Percentiles rank a stretch among this genome's conserved stretches.
Conservation (phyloP, 1,140 invertebrate genomes). For the Drosophila sturtevanti region DNA sequence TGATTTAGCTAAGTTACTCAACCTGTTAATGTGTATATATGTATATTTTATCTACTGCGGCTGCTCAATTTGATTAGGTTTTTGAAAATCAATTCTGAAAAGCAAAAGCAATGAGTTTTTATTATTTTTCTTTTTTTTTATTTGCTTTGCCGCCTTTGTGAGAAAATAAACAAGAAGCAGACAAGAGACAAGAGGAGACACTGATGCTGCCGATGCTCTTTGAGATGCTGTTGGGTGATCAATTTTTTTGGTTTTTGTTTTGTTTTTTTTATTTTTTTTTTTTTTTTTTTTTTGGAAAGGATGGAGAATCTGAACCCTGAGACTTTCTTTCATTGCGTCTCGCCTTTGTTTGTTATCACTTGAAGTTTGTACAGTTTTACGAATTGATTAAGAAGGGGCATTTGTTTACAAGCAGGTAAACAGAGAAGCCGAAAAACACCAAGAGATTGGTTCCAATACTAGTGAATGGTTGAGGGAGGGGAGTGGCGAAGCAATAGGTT, state of each 20-base stretch:
- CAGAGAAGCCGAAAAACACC: constrained; percentile 31
- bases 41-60: constrained; percentile 13
- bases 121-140: no score
- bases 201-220: constrained; percentile 16
- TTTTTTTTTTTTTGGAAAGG: constrained; percentile 5
- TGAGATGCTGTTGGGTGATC: neutral
- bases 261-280: neutral
- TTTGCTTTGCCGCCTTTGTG: constrained; percentile 72
- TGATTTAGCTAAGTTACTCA: constrained; percentile 8
- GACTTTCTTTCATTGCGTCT: constrained; percentile 67
- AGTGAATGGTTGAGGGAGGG: neutral
- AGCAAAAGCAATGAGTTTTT: constrained; percentile 22
- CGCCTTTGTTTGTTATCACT: constrained; percentile 79
- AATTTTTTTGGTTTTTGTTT: neutral
- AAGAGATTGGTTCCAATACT: neutral
- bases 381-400: constrained; percentile 74
- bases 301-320: constrained; percentile 12
- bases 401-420: constrained; percentile 77
- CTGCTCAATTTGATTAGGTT: constrained; percentile 73
- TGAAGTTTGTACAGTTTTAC: constrained; percentile 66
- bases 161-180: constrained; percentile 68
- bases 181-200: constrained; percentile 12
- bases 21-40: neutral
- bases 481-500: neutral
- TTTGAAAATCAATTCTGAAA: constrained; percentile 71